These are phyloP conservation scores for Calephelis nemesis DNA, from an alignment of 1,140 invertebrate genomes.

Conservation along the genomic window DNA sequence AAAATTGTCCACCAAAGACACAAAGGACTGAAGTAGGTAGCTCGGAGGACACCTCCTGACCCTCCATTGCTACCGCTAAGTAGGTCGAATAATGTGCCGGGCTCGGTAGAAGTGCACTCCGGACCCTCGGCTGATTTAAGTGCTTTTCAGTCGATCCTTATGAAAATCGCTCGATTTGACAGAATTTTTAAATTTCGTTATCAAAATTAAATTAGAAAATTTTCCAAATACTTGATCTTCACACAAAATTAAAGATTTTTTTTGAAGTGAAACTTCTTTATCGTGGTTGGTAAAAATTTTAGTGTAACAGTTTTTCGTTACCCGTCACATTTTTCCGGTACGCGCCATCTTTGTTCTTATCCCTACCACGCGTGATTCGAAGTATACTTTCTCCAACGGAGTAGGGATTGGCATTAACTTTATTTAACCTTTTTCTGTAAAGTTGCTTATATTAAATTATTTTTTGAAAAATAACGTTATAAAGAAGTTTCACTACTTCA, in stretches of 20 bases:
- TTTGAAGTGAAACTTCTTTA: no score
- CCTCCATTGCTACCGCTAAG: constrained; percentile 60
- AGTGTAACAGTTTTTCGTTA: no score
- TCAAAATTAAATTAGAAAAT: constrained; percentile 35
- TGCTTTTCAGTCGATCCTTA: constrained; percentile 52
- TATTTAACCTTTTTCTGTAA: no score
- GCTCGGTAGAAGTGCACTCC: constrained; percentile 54
- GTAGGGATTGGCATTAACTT: no score
- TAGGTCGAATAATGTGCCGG: constrained; percentile 76
- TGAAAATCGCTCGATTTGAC: constrained; percentile 77
- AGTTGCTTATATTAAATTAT: no score
- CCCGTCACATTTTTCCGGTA: no score
- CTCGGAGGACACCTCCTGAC: constrained; percentile 52
- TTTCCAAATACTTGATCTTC: constrained; percentile 17
- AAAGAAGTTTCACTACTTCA: no score
- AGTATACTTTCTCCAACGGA: no score
- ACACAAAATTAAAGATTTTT: not conserved
- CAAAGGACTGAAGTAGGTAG: constrained; percentile 54
- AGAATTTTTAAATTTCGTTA: constrained; percentile 76
- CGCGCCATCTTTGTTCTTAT: no score
- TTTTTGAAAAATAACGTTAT: no score
- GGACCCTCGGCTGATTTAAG: constrained; percentile 49
- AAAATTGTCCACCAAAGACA: constrained; percentile 41
- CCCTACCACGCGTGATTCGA: no score
- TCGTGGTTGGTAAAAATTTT: no score